Evolutionary conservation across 2,797 vertebrate genomes (phyloP), one percentile per base, ranked within the genome.

Genomic region (Lacerta agilis): DNA sequence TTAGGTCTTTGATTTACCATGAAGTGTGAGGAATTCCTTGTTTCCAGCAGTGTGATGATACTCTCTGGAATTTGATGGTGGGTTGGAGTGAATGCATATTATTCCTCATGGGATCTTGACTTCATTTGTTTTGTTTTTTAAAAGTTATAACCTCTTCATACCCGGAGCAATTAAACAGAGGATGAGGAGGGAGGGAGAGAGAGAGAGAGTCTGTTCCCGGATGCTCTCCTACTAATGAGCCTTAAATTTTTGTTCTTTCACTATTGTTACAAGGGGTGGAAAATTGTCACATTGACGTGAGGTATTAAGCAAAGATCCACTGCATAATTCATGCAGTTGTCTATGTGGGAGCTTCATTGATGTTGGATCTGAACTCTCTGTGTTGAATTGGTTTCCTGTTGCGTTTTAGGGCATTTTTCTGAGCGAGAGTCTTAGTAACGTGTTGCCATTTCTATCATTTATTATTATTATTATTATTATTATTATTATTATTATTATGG

Each of bases 251-350:
- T 94, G 90, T 91, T 92, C 87, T 87, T 69, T 75, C 93, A 45
- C 36, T 78, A 83, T 27, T 89, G 93, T 90, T 20, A 0, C n/a
- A 58, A 93, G 92, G 91, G 86, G 82, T 29, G 55, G 55, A 3
- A 81, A 81, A 83, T 17, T 95, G 90, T 92, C 85, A 82, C 91
- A 86, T 64, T 94, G 89, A 90, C 89, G 94, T 94, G 89, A 90
- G 88, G 94, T 94, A 87, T 86, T 88, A 58, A 79, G 72, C 83
- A 82, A 89, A 87, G 88, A 95, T 91, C 81, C 73, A 4, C 86
- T 95, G 88, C 92, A 92, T 95, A 95, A 95, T 95, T 94, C 92
- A 93, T 94, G 80, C 82, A 27, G 5, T 90, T 38, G 43, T 69
- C 79, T 82, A 49, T 6, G 91, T 94, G 87, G 93, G 93, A 89